These are phyloP conservation scores for Tiphia femorata DNA, from an alignment of 2,888 invertebrate genomes.

Conservation along the genomic window DNA sequence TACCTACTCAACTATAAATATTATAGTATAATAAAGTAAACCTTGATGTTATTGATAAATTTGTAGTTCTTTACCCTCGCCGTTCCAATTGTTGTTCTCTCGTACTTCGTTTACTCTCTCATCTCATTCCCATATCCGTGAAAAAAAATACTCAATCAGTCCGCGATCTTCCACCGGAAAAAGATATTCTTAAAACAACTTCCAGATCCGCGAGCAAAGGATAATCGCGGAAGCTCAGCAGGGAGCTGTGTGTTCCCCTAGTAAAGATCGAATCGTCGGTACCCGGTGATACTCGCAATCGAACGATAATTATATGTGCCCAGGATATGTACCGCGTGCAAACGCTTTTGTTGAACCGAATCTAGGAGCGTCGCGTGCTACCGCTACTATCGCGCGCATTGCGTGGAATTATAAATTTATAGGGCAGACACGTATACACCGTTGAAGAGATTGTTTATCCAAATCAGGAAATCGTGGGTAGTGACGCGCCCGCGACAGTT, in stretches of 20 bases:
- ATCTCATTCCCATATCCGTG: too few species aligned
- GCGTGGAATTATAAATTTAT: slow-evolving; percentile 56
- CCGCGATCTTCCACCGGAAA: too few species aligned
- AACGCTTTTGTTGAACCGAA: slow-evolving; percentile 39
- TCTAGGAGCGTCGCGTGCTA: slow-evolving; percentile 14
- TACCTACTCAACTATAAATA: slow-evolving; percentile 68
- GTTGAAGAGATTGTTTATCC: slow-evolving; percentile 53
- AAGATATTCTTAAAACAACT: too few species aligned
- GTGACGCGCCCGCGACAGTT: slow-evolving; percentile 27
- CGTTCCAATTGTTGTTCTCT: slow-evolving; percentile 8
- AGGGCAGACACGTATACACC: slow-evolving; percentile 46
- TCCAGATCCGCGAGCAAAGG: too few species aligned
- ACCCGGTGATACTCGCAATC: background rate
- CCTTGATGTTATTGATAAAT: slow-evolving; percentile 69
- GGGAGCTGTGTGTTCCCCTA: too few species aligned
- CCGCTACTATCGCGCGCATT: slow-evolving; percentile 17
- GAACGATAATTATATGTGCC: slow-evolving; percentile 6
- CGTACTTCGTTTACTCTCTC: background rate
- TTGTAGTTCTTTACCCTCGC: slow-evolving; percentile 32
- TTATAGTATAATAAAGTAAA: slow-evolving; percentile 68
- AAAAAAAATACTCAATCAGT: too few species aligned
- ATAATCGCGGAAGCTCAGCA: too few species aligned
- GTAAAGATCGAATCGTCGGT: background rate
- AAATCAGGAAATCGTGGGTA: slow-evolving; percentile 48
- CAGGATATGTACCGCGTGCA: slow-evolving; percentile 19